Conservation (phyloP, 2,113 vertebrate genomes). For the Anarrhichthys ocellatus region DNA sequence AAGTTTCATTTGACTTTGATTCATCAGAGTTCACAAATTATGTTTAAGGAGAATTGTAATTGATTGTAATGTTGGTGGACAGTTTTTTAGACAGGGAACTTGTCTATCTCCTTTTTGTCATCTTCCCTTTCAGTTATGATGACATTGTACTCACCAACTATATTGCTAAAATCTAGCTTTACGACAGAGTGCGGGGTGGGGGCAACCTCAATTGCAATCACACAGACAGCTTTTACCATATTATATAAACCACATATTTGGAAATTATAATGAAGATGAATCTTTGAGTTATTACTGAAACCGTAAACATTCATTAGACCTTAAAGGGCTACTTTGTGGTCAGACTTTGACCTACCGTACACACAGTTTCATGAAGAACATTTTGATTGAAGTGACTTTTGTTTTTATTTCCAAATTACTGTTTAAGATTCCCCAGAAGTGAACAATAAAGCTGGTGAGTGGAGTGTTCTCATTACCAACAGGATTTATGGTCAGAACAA, state of each 20-base stretch:
- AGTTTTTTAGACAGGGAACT: neutral
- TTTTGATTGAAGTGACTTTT: neutral
- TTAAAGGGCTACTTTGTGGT: neutral
- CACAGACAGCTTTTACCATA: neutral
- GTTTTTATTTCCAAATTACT: neutral
- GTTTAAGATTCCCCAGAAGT: neutral
- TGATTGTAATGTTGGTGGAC: constrained; percentile 1
- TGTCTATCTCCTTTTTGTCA: neutral
- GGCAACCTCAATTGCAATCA: neutral
- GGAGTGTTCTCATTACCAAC: neutral
- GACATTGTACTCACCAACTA: neutral
- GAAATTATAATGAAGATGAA: constrained; percentile 5
- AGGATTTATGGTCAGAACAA: neutral
- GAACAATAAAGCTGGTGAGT: neutral
- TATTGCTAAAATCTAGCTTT: neutral
- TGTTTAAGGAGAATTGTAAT: constrained; percentile 7
- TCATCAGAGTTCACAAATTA: constrained; percentile 6
- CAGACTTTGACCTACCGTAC: neutral
- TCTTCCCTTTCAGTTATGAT: neutral
- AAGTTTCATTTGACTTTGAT: constrained; percentile 31
- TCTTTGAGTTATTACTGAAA: constrained; percentile 1
- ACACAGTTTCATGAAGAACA: neutral
- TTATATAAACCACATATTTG: constrained; percentile 21
- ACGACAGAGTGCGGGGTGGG: neutral
- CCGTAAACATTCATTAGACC: constrained; percentile 16